Percentiles rank a stretch among this genome's conserved stretches.
Conservation (phyloP, 2,797 vertebrate species). For the Sebastolobus alascanus region DNA sequence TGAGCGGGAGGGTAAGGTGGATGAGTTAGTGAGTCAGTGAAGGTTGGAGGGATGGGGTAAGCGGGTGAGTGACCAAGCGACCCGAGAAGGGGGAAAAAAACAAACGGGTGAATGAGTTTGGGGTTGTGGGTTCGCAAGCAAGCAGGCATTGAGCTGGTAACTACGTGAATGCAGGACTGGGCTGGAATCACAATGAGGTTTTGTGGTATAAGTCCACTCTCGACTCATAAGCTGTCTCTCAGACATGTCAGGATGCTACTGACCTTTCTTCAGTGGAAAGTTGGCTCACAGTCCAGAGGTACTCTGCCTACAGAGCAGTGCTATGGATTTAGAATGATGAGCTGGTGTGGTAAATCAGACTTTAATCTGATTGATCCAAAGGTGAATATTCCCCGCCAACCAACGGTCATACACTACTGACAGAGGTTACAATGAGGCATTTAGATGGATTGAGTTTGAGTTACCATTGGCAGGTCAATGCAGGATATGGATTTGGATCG, state of each 20-base stretch:
- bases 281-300: conserved; percentile 44
- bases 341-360: conserved; percentile 33
- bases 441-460: conserved; percentile 11
- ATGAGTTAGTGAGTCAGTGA: conserved; percentile 56
- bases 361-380: conserved; percentile 51
- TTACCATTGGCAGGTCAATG: conserved; percentile 19
- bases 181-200: conserved; percentile 50
- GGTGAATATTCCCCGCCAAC: conserved; percentile 36
- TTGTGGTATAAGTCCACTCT: conserved; percentile 44
- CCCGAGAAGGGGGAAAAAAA: conserved; percentile 21
- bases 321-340: conserved; percentile 52
- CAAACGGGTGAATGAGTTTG: conserved; percentile 28
- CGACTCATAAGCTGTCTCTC: conserved; percentile 43
- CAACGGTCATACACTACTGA: conserved; percentile 11
- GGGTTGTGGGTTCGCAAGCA: conserved; percentile 13
- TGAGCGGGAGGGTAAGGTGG: conserved; percentile 35
- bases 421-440: conserved; percentile 23
- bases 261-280: conserved; percentile 58
- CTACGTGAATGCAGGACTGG: conserved; percentile 28
- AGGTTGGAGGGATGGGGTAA: conserved; percentile 47
- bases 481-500: conserved; percentile 22
- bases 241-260: conserved; percentile 49
- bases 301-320: conserved; percentile 24
- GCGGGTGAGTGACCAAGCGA: conserved; percentile 45
- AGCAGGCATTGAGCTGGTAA: conserved; percentile 30